A percentile compares a stretch with the other conserved stretches of the same genome.
Evolutionary conservation across 2,888 invertebrate genomes (phyloP).

Genomic region (Dolichopus griseipennis): DNA sequence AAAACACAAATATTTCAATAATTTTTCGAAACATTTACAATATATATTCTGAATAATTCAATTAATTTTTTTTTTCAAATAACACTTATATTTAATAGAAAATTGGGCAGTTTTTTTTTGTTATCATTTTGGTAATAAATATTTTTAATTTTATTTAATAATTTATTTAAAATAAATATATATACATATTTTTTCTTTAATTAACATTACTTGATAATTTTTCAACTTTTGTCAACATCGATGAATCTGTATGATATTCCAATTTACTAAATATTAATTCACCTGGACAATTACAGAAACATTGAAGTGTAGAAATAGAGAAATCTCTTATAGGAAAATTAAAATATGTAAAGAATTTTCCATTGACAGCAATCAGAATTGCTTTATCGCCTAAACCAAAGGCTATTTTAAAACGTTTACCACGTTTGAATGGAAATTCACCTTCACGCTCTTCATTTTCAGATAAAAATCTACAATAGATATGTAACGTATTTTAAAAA

Average conservation of each 20-base stretch:
- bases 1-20: too few relatives aligned
- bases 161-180: neutral
- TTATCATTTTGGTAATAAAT: neutral
- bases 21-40: neutral
- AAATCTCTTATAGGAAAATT: conserved; percentile 38
- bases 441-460: conserved; percentile 42
- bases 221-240: conserved; percentile 36
- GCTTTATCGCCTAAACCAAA: conserved; percentile 41
- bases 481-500: neutral
- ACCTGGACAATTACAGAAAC: conserved; percentile 35
- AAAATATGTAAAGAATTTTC: conserved; percentile 41
- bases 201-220: conserved; percentile 28
- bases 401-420: conserved; percentile 40
- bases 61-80: neutral
- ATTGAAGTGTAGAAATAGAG: conserved; percentile 39
- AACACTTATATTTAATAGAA: conserved; percentile 4
- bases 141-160: neutral
- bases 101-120: neutral
- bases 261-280: conserved; percentile 36
- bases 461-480: conserved; percentile 29
- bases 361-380: conserved; percentile 40
- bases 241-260: conserved; percentile 41
- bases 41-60: neutral
- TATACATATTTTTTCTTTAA: too few relatives aligned
- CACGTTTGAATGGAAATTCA: conserved; percentile 41